Percentiles rank a stretch among this genome's conserved stretches.
phyloP scores from a whole-genome alignment of 2,797 vertebrate species.

The Apogon talboti region DNA sequence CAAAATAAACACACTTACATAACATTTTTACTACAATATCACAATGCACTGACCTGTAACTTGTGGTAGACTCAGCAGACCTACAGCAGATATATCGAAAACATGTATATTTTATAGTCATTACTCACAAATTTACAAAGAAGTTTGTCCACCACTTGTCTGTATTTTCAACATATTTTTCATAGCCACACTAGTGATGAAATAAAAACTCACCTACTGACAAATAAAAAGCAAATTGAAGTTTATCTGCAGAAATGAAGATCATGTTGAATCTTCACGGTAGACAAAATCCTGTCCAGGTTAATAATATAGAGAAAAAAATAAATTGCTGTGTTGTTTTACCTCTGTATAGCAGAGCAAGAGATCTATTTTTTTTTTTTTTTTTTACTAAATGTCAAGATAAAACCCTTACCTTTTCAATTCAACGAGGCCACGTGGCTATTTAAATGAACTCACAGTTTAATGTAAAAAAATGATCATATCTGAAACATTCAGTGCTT shows the following conservation, averaged over 20 bases:
- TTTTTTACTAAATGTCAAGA: neutral
- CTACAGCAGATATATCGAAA: slow-evolving; percentile 46
- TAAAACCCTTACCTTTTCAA: slow-evolving; percentile 49
- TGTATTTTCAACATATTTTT: too few relatives aligned
- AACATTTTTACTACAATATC: neutral
- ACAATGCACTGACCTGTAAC: slow-evolving; percentile 63
- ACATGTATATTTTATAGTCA: too few relatives aligned
- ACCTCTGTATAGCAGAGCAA: neutral
- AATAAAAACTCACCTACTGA: slow-evolving; percentile 60
- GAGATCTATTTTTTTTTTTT: neutral
- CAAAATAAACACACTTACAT: neutral
- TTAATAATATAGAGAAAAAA: neutral
- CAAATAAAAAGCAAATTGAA: slow-evolving; percentile 38
- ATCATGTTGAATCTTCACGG: slow-evolving; percentile 54
- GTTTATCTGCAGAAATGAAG: slow-evolving; percentile 36
- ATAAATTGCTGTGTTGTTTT: too few relatives aligned
- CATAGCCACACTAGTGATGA: neutral
- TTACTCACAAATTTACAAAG: too few relatives aligned
- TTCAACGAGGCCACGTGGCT: neutral
- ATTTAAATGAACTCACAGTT: slow-evolving; percentile 11
- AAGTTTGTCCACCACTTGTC: too few relatives aligned
- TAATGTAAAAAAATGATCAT: slow-evolving; percentile 27
- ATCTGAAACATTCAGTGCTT: slow-evolving; percentile 7
- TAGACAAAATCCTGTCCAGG: slow-evolving; percentile 36
- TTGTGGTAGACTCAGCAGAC: slow-evolving; percentile 60